phyloP scores from a whole-genome alignment of 1,140 invertebrate genomes.

The Drosophila parabipectinata region DNA sequence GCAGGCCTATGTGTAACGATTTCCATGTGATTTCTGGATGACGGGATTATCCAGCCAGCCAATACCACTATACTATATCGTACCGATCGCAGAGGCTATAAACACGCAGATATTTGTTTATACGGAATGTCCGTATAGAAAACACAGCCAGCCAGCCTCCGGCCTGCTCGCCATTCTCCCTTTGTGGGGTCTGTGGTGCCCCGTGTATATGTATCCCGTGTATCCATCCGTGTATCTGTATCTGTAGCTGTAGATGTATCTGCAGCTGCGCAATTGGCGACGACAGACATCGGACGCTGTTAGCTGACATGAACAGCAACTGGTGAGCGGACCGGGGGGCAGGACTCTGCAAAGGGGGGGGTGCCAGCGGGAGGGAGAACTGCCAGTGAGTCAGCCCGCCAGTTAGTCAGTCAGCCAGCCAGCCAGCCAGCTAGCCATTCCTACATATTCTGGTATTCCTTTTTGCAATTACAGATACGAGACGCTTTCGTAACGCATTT shows the following conservation, averaged over 20 bases:
- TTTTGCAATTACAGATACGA: conserved; percentile 64
- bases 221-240: conserved; percentile 6
- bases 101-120: conserved; percentile 62
- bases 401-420: too few relatives aligned
- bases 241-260: conserved; percentile 22
- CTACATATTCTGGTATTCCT: neutral
- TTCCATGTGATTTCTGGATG: conserved; percentile 48
- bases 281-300: conserved; percentile 73
- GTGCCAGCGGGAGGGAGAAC: neutral
- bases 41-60: conserved; percentile 31
- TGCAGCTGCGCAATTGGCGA: conserved; percentile 78
- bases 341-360: neutral
- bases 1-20: conserved; percentile 20
- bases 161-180: neutral
- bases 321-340: conserved; percentile 18
- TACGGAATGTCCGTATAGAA: conserved; percentile 67
- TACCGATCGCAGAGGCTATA: conserved; percentile 10
- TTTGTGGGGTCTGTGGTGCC: neutral
- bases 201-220: conserved; percentile 6
- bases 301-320: conserved; percentile 53
- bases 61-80: conserved; percentile 17
- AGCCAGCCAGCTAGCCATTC: neutral
- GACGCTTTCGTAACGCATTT: conserved; percentile 70
- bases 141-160: conserved; percentile 54
- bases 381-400: too few relatives aligned